These are phyloP conservation scores for Parapristionchus giblindavisi DNA, from an alignment of 2,888 invertebrate species.

Conservation along the genomic window DNA sequence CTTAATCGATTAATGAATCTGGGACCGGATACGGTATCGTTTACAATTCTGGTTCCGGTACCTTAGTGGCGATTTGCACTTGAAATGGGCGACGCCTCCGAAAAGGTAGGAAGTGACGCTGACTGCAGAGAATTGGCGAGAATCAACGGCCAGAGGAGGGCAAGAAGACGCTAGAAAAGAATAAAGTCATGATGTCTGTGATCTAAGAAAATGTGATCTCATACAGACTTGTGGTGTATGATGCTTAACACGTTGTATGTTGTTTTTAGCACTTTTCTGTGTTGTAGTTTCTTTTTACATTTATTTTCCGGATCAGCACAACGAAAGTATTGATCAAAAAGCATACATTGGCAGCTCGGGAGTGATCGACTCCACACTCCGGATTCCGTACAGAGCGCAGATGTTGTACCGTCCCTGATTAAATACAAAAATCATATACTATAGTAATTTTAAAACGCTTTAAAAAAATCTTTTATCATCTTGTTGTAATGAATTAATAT, in stretches of 20 bases:
- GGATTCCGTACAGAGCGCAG: slow-evolving; percentile 26
- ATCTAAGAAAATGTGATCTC: too few relatives aligned
- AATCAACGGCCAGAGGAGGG: slow-evolving; percentile 58
- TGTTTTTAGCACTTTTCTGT: too few relatives aligned
- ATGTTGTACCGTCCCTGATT: slow-evolving; percentile 27
- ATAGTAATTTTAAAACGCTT: not conserved
- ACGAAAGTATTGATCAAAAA: not conserved
- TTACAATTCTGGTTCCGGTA: slow-evolving; percentile 70
- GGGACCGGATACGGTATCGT: not conserved
- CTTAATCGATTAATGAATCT: not conserved
- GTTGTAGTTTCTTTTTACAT: too few relatives aligned
- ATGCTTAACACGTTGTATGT: too few relatives aligned
- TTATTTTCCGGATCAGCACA: too few relatives aligned
- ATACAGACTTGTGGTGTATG: too few relatives aligned
- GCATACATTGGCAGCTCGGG: slow-evolving; percentile 40
- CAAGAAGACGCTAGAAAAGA: slow-evolving; percentile 65
- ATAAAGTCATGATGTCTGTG: too few relatives aligned
- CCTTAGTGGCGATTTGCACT: slow-evolving; percentile 78
- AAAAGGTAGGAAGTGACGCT: slow-evolving; percentile 70
- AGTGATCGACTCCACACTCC: slow-evolving; percentile 30
- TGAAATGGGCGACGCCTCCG: slow-evolving; percentile 73
- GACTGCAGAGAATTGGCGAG: slow-evolving; percentile 47
- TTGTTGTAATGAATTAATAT: too few relatives aligned
- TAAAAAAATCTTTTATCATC: too few relatives aligned
- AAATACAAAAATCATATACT: not conserved